A percentile compares a stretch with the other conserved stretches of the same genome.
Evolutionary conservation across 1,140 invertebrate species (phyloP).

Genomic region (Adoxophyes honmai): DNA sequence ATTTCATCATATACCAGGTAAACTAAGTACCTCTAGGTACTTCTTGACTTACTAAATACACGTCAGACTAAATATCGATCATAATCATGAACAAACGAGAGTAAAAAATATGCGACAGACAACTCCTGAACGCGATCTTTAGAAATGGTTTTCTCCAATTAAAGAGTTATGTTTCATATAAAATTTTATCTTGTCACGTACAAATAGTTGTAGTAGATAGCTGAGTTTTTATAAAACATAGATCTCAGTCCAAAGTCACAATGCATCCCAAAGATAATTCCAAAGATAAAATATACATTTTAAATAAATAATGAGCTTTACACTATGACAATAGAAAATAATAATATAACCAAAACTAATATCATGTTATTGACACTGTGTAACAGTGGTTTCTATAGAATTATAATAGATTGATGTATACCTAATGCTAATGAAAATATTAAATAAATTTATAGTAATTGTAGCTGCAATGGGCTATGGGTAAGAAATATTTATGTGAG

Average conservation of each 20-base stretch:
- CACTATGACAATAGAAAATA: conserved; percentile 57
- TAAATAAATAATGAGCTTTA: conserved; percentile 49
- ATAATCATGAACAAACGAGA: too few species aligned
- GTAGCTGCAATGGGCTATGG: not conserved
- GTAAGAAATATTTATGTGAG: too few species aligned
- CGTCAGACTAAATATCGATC: too few species aligned
- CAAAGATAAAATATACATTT: conserved; percentile 34
- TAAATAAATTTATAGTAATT: not conserved
- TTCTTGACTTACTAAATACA: too few species aligned
- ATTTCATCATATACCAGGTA: too few species aligned
- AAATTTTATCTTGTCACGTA: too few species aligned
- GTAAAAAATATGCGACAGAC: too few species aligned
- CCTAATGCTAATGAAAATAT: not conserved
- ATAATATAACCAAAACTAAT: conserved; percentile 26
- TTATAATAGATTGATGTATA: conserved; percentile 19
- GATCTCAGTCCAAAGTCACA: conserved; percentile 35
- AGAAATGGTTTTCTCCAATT: too few species aligned
- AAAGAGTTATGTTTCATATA: too few species aligned
- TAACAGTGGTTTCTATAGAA: conserved; percentile 30
- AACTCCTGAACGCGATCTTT: too few species aligned
- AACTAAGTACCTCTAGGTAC: too few species aligned
- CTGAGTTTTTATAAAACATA: conserved; percentile 21
- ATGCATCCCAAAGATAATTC: conserved; percentile 50
- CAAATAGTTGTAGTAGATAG: too few species aligned
- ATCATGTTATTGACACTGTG: conserved; percentile 32